These are phyloP conservation scores for Monodelphis domestica DNA, from an alignment of 2,797 vertebrate species.

Conservation along the genomic window DNA sequence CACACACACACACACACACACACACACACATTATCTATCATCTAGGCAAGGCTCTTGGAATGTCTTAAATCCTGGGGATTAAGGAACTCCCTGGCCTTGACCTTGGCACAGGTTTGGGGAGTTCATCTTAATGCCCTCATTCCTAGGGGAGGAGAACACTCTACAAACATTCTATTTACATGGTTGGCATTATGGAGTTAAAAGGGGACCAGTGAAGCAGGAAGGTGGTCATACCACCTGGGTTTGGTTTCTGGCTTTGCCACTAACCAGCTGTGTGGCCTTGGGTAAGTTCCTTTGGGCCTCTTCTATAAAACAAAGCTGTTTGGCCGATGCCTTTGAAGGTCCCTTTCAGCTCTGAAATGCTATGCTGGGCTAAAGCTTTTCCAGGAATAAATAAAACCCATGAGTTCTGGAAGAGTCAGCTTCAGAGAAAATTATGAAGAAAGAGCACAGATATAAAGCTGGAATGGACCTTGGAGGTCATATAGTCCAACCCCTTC, in stretches of 20 bases:
- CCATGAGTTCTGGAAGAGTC: background rate
- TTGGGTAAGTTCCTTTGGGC: background rate
- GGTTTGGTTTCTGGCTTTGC: background rate
- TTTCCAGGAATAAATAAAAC: background rate
- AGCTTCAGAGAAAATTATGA: background rate
- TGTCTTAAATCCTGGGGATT: background rate
- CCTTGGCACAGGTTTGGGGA: conserved; percentile 17
- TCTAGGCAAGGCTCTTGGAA: conserved; percentile 29
- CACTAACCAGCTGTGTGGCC: background rate
- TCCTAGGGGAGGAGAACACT: background rate
- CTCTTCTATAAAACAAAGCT: conserved; percentile 2
- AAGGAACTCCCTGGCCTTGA: background rate
- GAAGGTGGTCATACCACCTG: background rate
- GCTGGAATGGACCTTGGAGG: background rate
- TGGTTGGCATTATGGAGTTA: background rate
- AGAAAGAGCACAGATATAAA: background rate
- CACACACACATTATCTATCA: background rate
- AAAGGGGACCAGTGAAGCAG: background rate
- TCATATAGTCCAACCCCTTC: background rate
- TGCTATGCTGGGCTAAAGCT: background rate
- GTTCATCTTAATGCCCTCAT: background rate
- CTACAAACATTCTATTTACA: background rate
- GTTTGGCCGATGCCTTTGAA: background rate
- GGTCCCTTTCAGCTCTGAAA: background rate
- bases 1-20: too few relatives aligned